A percentile compares a stretch with the other conserved stretches of the same genome.
These are phyloP conservation scores for Epizoanthus rinbou DNA, from an alignment of 92 coral and sea anemone genomes.

Conservation along the genomic window DNA sequence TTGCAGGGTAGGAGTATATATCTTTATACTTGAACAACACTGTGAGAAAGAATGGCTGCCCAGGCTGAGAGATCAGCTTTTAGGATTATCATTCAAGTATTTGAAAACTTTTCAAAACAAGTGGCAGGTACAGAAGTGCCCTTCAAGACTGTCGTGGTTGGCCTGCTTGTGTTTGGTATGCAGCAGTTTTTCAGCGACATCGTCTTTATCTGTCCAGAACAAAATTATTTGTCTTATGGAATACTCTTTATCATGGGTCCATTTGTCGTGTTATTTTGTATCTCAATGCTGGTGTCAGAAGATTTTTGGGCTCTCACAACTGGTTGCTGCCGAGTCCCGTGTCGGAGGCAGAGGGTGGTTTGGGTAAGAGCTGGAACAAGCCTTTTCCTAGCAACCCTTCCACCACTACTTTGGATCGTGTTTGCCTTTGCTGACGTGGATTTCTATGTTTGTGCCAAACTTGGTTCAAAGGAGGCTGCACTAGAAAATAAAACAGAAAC, in stretches of 20 bases:
- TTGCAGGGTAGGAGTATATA: neutral
- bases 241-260: constrained; percentile 73
- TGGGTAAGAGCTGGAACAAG: constrained; percentile 66
- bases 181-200: constrained; percentile 72
- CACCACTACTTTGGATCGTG: constrained; percentile 76
- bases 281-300: constrained; percentile 69
- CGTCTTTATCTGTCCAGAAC: constrained; percentile 70
- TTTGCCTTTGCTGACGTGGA: constrained; percentile 72
- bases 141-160: constrained; percentile 61
- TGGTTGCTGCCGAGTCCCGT: constrained; percentile 46
- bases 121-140: constrained; percentile 52
- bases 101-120: constrained; percentile 29
- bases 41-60: neutral
- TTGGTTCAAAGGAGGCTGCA: constrained; percentile 66
- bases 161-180: constrained; percentile 64
- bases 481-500: constrained; percentile 52
- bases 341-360: constrained; percentile 50
- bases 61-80: constrained; percentile 7
- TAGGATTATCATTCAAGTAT: constrained; percentile 12
- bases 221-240: constrained; percentile 59
- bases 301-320: constrained; percentile 78
- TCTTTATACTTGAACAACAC: neutral
- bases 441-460: constrained; percentile 73
- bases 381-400: constrained; percentile 66
- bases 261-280: constrained; percentile 65